These are phyloP conservation scores for Urocynchramus pylzowi DNA, from an alignment of 2,113 vertebrate genomes.

Conservation along the genomic window DNA sequence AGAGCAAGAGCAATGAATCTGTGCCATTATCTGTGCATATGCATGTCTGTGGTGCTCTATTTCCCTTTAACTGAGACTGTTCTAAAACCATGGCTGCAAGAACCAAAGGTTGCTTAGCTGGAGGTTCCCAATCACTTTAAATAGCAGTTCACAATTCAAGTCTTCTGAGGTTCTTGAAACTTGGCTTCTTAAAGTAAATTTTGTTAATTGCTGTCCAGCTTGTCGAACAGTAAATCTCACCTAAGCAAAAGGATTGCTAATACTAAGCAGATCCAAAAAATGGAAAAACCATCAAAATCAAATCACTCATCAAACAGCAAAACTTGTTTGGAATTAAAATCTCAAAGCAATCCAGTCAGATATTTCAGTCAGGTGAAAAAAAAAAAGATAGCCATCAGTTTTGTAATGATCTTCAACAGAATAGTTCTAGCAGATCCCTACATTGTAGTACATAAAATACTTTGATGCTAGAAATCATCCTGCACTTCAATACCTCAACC, in stretches of 20 bases:
- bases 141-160: fast-evolving
- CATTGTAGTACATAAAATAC: background rate
- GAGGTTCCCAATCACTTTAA: background rate
- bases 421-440: background rate
- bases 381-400: background rate
- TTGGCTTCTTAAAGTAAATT: background rate
- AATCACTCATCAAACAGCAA: background rate
- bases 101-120: background rate
- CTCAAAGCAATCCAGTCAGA: background rate
- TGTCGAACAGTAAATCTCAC: background rate
- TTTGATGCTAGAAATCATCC: background rate
- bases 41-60: background rate
- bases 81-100: background rate
- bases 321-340: background rate
- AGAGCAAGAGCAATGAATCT: background rate
- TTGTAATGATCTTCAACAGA: background rate
- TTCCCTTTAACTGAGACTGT: background rate
- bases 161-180: background rate
- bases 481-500: background rate
- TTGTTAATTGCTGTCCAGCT: background rate
- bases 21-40: fast-evolving
- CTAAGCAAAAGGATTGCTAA: background rate
- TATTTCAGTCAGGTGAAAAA: background rate
- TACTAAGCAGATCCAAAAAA: background rate
- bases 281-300: background rate